Conservation (phyloP, 2,888 invertebrate genomes). For the Drosophila aldrichi region DNA sequence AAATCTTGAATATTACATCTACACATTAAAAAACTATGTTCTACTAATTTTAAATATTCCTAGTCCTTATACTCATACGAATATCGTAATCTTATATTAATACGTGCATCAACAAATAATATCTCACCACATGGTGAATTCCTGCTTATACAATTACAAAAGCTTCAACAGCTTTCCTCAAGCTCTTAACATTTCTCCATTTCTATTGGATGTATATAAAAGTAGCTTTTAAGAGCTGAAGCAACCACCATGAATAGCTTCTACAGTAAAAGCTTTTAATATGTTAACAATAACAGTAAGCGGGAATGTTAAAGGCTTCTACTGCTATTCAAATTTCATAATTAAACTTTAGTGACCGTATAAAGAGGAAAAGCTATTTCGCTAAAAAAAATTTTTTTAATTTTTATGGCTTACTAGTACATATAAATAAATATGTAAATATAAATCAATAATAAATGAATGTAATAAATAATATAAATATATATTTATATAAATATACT, state of each 20-base stretch:
- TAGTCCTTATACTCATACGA: not conserved
- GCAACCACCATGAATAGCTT: conserved; percentile 22
- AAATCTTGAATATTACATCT: no score
- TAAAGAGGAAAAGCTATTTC: no score
- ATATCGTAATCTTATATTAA: not conserved
- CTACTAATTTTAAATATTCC: not conserved
- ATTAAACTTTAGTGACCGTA: no score
- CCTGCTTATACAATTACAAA: not conserved
- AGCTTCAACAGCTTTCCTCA: not conserved
- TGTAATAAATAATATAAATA: no score
- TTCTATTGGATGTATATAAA: no score
- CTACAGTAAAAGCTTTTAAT: conserved; percentile 2
- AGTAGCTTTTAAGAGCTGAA: not conserved
- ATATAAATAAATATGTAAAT: no score
- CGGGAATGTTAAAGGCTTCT: not conserved
- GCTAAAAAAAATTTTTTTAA: no score
- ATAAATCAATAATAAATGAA: no score
- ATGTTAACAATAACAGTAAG: not conserved
- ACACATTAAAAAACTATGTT: no score
- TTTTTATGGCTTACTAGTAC: no score
- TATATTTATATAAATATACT: no score
- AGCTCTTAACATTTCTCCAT: not conserved
- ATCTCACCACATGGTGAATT: not conserved
- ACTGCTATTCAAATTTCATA: no score
- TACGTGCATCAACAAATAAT: not conserved